phyloP scores from a whole-genome alignment of 2,113 vertebrate genomes.

The Fregetta grallaria region DNA sequence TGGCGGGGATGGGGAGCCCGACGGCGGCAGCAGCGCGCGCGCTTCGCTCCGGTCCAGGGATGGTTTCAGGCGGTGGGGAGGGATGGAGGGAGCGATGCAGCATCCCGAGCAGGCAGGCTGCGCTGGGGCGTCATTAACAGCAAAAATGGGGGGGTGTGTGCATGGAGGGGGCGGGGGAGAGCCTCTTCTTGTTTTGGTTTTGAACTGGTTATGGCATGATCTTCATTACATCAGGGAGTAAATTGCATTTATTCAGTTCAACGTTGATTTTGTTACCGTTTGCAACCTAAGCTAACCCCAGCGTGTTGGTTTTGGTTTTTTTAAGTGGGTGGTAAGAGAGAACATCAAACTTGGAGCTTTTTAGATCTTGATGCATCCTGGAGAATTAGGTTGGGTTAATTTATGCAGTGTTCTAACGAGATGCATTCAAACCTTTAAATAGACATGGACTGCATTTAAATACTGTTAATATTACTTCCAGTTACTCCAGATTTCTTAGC shows the following conservation, averaged over 20 bases:
- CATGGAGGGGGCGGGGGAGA: not conserved
- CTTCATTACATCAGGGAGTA: not conserved
- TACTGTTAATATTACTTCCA: conserved; percentile 23
- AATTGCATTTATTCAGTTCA: not conserved
- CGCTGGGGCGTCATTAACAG: not conserved
- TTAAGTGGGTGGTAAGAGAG: conserved; percentile 33
- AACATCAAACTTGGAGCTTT: conserved; percentile 14
- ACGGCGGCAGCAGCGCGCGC: rapidly evolving
- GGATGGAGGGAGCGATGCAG: not conserved
- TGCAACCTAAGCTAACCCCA: conserved; percentile 35
- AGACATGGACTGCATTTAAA: conserved; percentile 12
- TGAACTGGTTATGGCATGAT: not conserved
- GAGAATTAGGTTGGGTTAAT: conserved; percentile 52
- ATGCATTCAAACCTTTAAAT: conserved; percentile 41
- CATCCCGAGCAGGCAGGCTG: not conserved
- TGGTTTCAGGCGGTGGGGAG: not conserved
- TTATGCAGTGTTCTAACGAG: conserved; percentile 48
- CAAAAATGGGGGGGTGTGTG: not conserved
- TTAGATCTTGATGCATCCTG: conserved; percentile 23
- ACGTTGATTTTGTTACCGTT: not conserved
- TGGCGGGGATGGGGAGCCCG: not conserved
- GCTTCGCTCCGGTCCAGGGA: not conserved
- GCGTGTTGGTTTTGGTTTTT: not conserved
- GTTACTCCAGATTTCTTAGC: conserved; percentile 21
- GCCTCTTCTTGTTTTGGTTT: not conserved